Conservation (phyloP, 2,113 vertebrate species). For the Pterocles orientalis region DNA sequence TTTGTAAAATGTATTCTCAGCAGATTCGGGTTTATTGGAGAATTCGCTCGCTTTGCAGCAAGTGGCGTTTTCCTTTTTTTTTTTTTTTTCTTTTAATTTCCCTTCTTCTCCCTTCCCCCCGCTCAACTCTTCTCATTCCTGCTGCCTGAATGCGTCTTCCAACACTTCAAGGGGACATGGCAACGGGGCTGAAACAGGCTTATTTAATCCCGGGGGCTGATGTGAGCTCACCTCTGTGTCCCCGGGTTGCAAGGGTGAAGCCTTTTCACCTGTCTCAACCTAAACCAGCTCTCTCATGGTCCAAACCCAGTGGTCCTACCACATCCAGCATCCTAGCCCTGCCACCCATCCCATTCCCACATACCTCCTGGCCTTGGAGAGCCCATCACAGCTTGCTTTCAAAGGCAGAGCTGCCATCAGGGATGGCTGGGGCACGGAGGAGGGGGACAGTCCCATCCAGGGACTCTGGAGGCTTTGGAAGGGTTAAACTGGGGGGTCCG, state of each 20-base stretch:
- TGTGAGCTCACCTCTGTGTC: accelerated
- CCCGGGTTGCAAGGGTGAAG: neutral
- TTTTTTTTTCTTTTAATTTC: slow-evolving; percentile 53
- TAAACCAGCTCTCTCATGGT: neutral
- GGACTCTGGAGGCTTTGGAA: neutral
- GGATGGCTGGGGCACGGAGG: accelerated
- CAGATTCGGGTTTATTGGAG: slow-evolving; percentile 80
- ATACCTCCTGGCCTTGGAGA: accelerated
- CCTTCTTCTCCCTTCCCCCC: slow-evolving; percentile 27
- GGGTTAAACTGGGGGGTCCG: neutral
- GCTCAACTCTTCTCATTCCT: slow-evolving; percentile 65
- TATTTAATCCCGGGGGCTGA: slow-evolving; percentile 13
- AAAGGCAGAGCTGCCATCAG: accelerated
- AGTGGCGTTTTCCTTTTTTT: slow-evolving; percentile 49
- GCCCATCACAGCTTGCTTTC: neutral
- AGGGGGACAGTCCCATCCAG: neutral
- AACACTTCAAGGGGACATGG: slow-evolving; percentile 47
- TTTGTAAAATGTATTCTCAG: slow-evolving; percentile 86
- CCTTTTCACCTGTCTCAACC: neutral
- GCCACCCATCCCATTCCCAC: neutral
- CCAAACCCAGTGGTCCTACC: neutral
- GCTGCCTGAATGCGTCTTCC: slow-evolving; percentile 71
- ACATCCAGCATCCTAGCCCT: neutral
- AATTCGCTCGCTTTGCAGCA: slow-evolving; percentile 62
- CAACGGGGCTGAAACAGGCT: slow-evolving; percentile 55